Evolutionary conservation across 1,140 invertebrate genomes (phyloP), one percentile per base, ranked within the genome.

Genomic region (Lucilia cuprina): DNA sequence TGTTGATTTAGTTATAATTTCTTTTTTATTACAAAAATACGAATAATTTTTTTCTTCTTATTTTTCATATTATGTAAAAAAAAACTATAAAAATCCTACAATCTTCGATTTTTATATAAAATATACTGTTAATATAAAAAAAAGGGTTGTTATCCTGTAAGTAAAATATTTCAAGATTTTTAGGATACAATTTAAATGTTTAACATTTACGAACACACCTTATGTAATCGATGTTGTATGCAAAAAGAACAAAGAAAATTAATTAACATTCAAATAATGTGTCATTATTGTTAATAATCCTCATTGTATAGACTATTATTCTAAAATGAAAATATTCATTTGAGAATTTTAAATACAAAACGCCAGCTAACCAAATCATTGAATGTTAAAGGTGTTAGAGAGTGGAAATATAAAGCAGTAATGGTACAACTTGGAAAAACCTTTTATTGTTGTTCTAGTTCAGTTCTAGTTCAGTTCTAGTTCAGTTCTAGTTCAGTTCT

Each of bases 71-170:
- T 70, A 5, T 55, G 50, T 55, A 55, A 55, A 55, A 55, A 55
- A 55, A 55, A 55, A 55, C 49, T 12, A 55, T 55, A 55, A 13
- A 55, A 74, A 74, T 41, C 41, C 70, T 34, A 21, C 19, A 74
- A 21, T 8, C 19, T 9, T 74, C 3, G 10, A 74, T 74, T 74
- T 2, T 74, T 13, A 5, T 10, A 41, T 8, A 41, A 82, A 21
- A 82, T 60, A 82, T 60, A 82, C 19, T 50, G 60, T 50, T 60
- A 35, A 14, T 14, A 30, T 25, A 78, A 17, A 50, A 41, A n/a
- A 83, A 84, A 84, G 83, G 83, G 74, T 77, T 84, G 83, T 74
- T 84, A 83, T 78, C 83, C 83, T 84, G 83, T 84, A 78, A 84
- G 83, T 84, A 84, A 82, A 35, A 60, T 41, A 35, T 34, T 21